Conservation (phyloP, 53 echinoderm and acorn worm species). For the Arbacia lixula region DNA sequence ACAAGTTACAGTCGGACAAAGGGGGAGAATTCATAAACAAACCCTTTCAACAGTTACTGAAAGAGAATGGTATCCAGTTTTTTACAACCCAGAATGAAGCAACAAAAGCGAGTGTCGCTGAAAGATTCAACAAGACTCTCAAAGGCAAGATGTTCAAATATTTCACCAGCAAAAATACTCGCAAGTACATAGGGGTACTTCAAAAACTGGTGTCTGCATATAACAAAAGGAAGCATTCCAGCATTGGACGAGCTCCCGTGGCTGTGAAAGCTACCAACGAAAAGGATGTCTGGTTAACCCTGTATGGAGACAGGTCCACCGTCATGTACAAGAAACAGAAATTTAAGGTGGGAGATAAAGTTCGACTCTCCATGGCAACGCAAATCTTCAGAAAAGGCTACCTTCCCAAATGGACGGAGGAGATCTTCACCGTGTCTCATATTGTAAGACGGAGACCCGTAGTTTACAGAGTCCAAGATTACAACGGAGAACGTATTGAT, state of each 20-base stretch:
- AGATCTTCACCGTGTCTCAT: too few species aligned
- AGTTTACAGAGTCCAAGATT: constrained; percentile 61
- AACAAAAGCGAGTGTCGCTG: constrained; percentile 58
- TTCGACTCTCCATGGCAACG: too few species aligned
- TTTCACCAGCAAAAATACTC: constrained; percentile 49
- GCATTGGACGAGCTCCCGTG: constrained; percentile 58
- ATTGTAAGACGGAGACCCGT: constrained; percentile 7
- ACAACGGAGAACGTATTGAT: constrained; percentile 48
- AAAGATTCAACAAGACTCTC: constrained; percentile 57
- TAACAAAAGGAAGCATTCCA: constrained; percentile 56
- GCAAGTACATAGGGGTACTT: constrained; percentile 54
- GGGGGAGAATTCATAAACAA: constrained; percentile 69
- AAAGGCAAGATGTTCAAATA: constrained; percentile 60
- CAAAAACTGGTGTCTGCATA: constrained; percentile 63
- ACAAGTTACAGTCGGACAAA: constrained; percentile 64
- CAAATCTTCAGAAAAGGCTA: too few species aligned
- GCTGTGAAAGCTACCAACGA: constrained; percentile 51
- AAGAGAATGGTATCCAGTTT: constrained; percentile 48
- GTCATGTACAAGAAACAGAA: too few species aligned
- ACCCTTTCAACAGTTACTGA: constrained; percentile 15
- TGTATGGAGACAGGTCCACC: constrained; percentile 40
- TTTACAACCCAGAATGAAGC: constrained; percentile 66
- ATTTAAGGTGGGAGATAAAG: too few species aligned
- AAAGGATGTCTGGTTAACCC: constrained; percentile 51
- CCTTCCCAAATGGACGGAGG: too few species aligned